These are phyloP conservation scores for Henricia sp. DNA, from an alignment of 53 echinoderm and acorn worm genomes.

Conservation along the genomic window DNA sequence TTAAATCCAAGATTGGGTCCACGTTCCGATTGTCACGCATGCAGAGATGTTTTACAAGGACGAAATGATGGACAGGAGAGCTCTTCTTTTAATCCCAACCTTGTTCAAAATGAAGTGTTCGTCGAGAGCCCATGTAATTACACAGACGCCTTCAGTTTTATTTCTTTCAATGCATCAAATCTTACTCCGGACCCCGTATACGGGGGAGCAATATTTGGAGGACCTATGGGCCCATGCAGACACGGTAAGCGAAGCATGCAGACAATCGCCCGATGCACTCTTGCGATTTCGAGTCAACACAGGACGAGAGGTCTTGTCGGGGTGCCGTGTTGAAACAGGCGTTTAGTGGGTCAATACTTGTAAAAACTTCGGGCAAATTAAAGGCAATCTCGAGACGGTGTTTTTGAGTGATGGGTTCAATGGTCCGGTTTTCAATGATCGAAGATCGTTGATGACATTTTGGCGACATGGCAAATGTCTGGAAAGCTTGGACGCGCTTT, in stretches of 20 bases:
- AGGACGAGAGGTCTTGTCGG: background rate
- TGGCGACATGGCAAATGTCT: too few species aligned
- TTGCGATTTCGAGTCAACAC: constrained; percentile 6
- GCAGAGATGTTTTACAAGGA: too few species aligned
- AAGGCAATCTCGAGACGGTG: background rate
- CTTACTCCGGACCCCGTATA: background rate
- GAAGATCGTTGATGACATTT: too few species aligned
- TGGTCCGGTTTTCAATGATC: constrained; percentile 9
- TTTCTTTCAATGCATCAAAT: background rate
- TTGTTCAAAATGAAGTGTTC: too few species aligned
- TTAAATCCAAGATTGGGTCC: too few species aligned
- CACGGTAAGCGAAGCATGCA: too few species aligned
- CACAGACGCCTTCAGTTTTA: background rate
- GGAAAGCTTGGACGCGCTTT: too few species aligned
- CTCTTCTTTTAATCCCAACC: too few species aligned
- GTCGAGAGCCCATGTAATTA: too few species aligned
- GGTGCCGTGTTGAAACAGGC: constrained; percentile 38
- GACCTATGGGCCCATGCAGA: background rate
- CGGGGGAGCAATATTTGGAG: background rate
- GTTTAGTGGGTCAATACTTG: constrained; percentile 25
- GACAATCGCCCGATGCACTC: constrained; percentile 7
- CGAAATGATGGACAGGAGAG: too few species aligned
- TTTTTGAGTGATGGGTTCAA: constrained; percentile 2
- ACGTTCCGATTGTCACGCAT: too few species aligned
- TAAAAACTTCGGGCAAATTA: background rate